Conservation (phyloP, 2,797 vertebrate genomes). For the Enteromius anoplus region DNA sequence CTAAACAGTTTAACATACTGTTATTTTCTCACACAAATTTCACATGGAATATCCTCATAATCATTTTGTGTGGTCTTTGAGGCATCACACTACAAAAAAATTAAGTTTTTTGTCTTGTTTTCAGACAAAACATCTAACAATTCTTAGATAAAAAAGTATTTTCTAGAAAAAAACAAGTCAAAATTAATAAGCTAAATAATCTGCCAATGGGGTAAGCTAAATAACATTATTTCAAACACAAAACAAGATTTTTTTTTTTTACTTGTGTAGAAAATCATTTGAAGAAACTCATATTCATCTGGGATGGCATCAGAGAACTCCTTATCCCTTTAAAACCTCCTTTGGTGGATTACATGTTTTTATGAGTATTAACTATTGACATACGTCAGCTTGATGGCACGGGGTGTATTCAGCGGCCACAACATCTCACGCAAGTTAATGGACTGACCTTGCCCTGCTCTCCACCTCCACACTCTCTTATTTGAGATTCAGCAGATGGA, state of each 20-base stretch:
- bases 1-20: neutral
- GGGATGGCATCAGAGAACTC: neutral
- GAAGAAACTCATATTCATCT: neutral
- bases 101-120: too few species aligned
- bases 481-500: constrained; percentile 48
- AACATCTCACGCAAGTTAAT: constrained; percentile 42
- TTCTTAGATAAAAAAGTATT: too few species aligned
- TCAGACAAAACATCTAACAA: too few species aligned
- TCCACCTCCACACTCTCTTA: constrained; percentile 24
- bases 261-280: neutral
- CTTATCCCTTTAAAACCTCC: neutral
- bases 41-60: neutral
- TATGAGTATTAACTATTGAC: constrained; percentile 52
- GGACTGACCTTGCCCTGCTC: constrained; percentile 44
- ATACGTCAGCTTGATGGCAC: constrained; percentile 10
- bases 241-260: too few species aligned
- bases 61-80: neutral
- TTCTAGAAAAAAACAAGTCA: too few species aligned
- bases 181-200: too few species aligned
- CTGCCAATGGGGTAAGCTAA: too few species aligned
- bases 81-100: neutral
- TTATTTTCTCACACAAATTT: neutral
- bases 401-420: constrained; percentile 14
- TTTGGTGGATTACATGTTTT: constrained; percentile 35
- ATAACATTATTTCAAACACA: too few species aligned